Evolutionary conservation across 2,113 vertebrate species (phyloP).

Genomic region (Ailurus styani): DNA sequence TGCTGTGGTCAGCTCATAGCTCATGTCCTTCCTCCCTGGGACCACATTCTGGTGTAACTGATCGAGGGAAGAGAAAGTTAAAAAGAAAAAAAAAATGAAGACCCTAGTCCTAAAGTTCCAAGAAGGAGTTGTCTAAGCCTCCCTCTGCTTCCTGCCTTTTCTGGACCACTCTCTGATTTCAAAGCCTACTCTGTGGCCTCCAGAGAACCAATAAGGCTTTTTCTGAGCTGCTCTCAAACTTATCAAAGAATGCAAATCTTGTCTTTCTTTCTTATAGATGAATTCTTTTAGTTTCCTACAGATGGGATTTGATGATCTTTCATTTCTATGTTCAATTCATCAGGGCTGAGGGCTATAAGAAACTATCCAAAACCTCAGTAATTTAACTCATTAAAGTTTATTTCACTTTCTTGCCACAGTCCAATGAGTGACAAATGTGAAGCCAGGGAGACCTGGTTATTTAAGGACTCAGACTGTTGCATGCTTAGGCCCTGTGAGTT

Average conservation of each 20-base stretch:
- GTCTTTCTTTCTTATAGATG: not conserved
- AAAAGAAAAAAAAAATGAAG: not conserved
- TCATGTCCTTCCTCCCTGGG: not conserved
- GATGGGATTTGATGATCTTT: not conserved
- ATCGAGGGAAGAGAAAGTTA: not conserved
- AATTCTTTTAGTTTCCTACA: not conserved
- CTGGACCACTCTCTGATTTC: not conserved
- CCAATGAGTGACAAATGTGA: not conserved
- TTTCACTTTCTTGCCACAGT: not conserved
- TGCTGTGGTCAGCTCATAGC: not conserved
- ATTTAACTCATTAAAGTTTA: not conserved
- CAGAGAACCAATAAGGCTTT: not conserved
- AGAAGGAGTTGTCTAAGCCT: not conserved
- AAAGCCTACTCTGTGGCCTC: not conserved
- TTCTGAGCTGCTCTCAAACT: not conserved
- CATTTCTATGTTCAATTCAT: not conserved
- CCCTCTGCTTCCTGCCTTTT: not conserved
- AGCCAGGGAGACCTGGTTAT: not conserved
- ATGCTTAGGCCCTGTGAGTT: not conserved
- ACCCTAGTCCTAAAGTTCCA: not conserved
- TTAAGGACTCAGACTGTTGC: not conserved
- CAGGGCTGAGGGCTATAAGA: not conserved
- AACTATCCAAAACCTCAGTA: not conserved
- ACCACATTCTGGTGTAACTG: not conserved
- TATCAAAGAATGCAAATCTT: not conserved